Evolutionary conservation across 1,140 invertebrate species (phyloP).

Genomic region (Asbolus verrucosus): DNA sequence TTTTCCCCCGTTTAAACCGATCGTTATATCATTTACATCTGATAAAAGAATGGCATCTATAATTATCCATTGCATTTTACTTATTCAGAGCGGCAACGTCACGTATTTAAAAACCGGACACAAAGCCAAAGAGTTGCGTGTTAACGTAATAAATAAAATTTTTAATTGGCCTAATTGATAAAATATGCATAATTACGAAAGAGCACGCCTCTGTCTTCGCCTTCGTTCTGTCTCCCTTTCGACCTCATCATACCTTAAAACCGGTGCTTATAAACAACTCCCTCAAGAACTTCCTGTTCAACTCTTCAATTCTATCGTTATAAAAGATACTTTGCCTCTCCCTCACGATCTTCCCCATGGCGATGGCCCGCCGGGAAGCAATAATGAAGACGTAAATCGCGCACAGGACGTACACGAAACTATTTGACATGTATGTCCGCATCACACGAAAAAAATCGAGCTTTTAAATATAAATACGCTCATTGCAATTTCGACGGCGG

Average conservation of each 20-base stretch:
- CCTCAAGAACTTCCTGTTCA: constrained; percentile 23
- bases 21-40: background rate
- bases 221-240: background rate
- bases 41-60: constrained; percentile 3
- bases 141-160: background rate
- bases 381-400: constrained; percentile 11
- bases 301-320: constrained; percentile 17
- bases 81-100: background rate
- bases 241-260: constrained; percentile 17
- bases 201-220: too few relatives aligned
- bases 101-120: too few relatives aligned
- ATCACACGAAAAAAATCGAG: constrained; percentile 16
- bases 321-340: constrained; percentile 25
- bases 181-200: too few relatives aligned
- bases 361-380: background rate
- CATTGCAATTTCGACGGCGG: constrained; percentile 28
- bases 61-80: constrained; percentile 14
- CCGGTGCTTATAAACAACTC: constrained; percentile 16
- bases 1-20: too few relatives aligned
- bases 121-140: background rate
- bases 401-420: constrained; percentile 6
- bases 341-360: constrained; percentile 16
- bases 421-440: constrained; percentile 29
- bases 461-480: constrained; percentile 32
- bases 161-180: background rate